Evolutionary conservation across 2,113 vertebrate genomes (phyloP).

Genomic region (Crypturellus undulatus): DNA sequence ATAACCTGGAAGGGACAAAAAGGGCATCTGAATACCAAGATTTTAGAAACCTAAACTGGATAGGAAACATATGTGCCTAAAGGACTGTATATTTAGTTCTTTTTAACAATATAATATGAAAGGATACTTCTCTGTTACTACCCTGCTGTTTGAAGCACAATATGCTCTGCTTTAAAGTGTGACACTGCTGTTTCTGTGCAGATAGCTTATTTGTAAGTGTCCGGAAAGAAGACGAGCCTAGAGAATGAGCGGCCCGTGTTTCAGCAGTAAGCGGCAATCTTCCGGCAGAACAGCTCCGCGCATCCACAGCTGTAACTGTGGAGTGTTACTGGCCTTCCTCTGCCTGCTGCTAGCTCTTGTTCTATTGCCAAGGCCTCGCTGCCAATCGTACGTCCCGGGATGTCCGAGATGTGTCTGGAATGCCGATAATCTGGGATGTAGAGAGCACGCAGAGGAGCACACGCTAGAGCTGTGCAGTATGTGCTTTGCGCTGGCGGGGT

Average conservation of each 20-base stretch:
- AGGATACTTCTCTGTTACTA: not conserved
- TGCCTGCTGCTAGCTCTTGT: not conserved
- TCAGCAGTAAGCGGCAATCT: not conserved
- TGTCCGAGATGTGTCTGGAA: not conserved
- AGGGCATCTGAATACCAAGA: not conserved
- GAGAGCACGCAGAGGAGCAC: not conserved
- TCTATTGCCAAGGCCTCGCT: slow-evolving; percentile 30
- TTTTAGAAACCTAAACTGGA: not conserved
- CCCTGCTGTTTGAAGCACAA: not conserved
- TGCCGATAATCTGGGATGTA: not conserved
- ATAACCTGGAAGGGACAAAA: not conserved
- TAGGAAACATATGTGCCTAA: not conserved
- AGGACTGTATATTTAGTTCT: not conserved
- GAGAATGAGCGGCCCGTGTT: not conserved
- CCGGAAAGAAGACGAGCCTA: not conserved
- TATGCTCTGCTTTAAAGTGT: not conserved
- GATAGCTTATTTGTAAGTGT: not conserved
- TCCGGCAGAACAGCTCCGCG: not conserved
- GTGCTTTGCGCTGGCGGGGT: not conserved
- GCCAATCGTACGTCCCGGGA: not conserved
- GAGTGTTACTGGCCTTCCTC: not conserved
- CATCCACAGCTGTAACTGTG: not conserved
- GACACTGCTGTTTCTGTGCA: not conserved
- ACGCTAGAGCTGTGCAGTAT: not conserved
- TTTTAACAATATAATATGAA: not conserved